phyloP scores from a whole-genome alignment of 2,797 vertebrate genomes.

The Myotis findleyi region DNA sequence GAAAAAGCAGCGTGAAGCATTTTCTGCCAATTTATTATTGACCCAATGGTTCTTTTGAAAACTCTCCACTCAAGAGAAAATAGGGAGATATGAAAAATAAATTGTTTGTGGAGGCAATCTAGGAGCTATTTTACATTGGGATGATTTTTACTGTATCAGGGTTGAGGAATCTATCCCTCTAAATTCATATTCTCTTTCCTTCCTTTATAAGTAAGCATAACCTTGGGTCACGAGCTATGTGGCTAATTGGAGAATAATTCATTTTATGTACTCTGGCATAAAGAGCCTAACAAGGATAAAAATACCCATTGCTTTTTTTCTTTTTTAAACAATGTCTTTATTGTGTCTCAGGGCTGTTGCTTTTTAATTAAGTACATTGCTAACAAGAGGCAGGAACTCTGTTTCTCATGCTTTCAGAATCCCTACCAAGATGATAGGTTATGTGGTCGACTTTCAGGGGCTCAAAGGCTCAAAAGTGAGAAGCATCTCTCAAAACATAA shows the following conservation, averaged over 20 bases:
- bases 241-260: slow-evolving; percentile 60
- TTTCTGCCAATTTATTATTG: slow-evolving; percentile 68
- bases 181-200: slow-evolving; percentile 41
- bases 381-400: slow-evolving; percentile 46
- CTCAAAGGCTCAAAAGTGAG: slow-evolving; percentile 21
- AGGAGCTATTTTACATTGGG: slow-evolving; percentile 7
- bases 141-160: slow-evolving; percentile 25
- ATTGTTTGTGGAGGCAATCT: background rate
- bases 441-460: background rate
- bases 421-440: background rate
- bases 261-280: slow-evolving; percentile 59
- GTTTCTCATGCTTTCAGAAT: slow-evolving; percentile 1
- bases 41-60: slow-evolving; percentile 67
- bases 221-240: background rate
- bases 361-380: slow-evolving; percentile 53
- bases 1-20: slow-evolving; percentile 65
- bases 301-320: slow-evolving; percentile 46
- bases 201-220: slow-evolving; percentile 55
- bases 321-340: slow-evolving; percentile 6
- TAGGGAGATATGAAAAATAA: slow-evolving; percentile 39
- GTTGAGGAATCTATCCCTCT: background rate
- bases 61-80: slow-evolving; percentile 56
- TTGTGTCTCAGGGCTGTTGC: slow-evolving; percentile 50
- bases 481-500: background rate
- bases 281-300: slow-evolving; percentile 68